phyloP scores from a whole-genome alignment of 2,888 invertebrate species.

The Hyalella azteca region DNA sequence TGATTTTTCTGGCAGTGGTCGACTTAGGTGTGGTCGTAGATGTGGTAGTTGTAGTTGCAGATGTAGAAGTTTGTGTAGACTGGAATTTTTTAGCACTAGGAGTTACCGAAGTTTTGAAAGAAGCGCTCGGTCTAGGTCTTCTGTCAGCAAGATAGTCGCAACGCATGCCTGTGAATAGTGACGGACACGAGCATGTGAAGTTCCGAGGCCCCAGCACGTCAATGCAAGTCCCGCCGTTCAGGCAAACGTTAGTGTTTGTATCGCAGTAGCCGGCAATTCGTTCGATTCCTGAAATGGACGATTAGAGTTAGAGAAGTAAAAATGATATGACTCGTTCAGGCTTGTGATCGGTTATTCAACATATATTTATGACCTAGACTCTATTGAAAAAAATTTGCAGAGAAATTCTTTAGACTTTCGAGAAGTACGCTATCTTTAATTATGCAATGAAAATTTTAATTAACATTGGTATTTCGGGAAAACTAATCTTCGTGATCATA shows the following conservation, averaged over 20 bases:
- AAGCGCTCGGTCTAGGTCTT: background rate
- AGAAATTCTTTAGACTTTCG: too few species aligned
- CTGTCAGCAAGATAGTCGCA: constrained; percentile 49
- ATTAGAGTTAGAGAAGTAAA: too few species aligned
- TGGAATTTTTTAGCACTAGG: background rate
- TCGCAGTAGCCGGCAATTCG: constrained; percentile 60
- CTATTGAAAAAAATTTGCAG: too few species aligned
- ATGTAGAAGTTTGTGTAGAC: background rate
- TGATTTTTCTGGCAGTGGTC: background rate
- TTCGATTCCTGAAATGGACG: constrained; percentile 58
- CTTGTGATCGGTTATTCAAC: too few species aligned
- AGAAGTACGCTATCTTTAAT: too few species aligned
- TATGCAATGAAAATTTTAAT: too few species aligned
- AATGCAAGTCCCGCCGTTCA: constrained; percentile 62
- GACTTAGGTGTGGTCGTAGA: background rate
- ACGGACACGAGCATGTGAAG: constrained; percentile 53
- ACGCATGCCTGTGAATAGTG: constrained; percentile 51
- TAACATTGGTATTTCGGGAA: too few species aligned
- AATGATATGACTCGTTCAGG: too few species aligned
- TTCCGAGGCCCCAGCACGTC: constrained; percentile 60
- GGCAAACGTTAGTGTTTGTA: constrained; percentile 61
- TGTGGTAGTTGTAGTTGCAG: background rate
- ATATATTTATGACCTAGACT: too few species aligned
- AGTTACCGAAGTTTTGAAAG: background rate
- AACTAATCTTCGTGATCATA: background rate